Evolutionary conservation across 2,888 invertebrate species (phyloP).

Genomic region (Hecatera dysodea): DNA sequence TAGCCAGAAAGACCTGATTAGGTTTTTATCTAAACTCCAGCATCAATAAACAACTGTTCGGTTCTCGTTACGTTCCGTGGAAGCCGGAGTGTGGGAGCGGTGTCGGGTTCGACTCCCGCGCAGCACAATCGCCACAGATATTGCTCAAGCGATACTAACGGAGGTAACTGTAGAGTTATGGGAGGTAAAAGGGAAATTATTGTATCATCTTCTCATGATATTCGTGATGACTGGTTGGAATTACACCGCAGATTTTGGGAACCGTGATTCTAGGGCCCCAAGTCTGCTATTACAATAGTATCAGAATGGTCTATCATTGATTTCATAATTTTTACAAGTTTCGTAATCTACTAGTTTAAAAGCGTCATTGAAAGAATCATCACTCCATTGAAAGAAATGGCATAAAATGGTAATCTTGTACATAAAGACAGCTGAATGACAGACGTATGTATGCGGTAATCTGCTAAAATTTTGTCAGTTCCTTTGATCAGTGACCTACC

Average conservation of each 20-base stretch:
- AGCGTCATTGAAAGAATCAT: too few relatives aligned
- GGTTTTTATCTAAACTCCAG: slow-evolving; percentile 51
- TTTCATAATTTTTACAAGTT: too few relatives aligned
- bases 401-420: too few relatives aligned
- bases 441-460: too few relatives aligned
- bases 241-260: background rate
- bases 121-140: slow-evolving; percentile 51
- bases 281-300: too few relatives aligned
- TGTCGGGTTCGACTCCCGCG: slow-evolving; percentile 79
- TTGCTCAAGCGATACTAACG: slow-evolving; percentile 56
- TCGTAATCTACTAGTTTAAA: too few relatives aligned
- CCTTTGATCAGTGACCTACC: too few relatives aligned
- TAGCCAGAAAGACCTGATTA: slow-evolving; percentile 19
- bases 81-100: slow-evolving; percentile 78
- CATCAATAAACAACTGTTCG: slow-evolving; percentile 48
- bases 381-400: too few relatives aligned
- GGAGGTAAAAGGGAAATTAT: slow-evolving; percentile 23
- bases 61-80: slow-evolving; percentile 72
- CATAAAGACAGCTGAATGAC: too few relatives aligned
- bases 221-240: background rate
- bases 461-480: too few relatives aligned
- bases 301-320: too few relatives aligned
- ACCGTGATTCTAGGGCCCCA: too few relatives aligned
- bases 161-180: slow-evolving; percentile 55
- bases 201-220: slow-evolving; percentile 14